Conservation (phyloP, 2,888 invertebrate species). For the Brachypalpus laphriformis region DNA sequence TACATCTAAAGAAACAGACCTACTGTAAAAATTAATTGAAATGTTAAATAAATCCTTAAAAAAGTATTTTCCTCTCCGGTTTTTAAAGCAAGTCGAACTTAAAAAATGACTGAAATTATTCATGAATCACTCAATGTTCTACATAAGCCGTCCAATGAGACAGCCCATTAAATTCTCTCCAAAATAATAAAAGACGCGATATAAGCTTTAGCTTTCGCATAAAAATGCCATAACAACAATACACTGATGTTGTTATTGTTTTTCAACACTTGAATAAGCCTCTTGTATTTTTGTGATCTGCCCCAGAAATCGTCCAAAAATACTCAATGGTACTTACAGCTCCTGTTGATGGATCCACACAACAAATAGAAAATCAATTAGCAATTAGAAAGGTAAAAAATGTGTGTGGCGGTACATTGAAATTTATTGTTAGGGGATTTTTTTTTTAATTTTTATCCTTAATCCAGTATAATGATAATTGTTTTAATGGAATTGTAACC, state of each 20-base stretch:
- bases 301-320: not conserved
- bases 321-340: not conserved
- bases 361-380: constrained; percentile 20
- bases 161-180: not conserved
- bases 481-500: constrained; percentile 47
- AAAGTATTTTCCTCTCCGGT: no score
- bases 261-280: not conserved
- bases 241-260: not conserved
- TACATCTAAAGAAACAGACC: no score
- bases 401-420: not conserved
- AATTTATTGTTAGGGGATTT: not conserved
- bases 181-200: not conserved
- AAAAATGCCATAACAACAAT: not conserved
- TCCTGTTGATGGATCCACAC: not conserved
- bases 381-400: not conserved
- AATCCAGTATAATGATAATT: constrained; percentile 9
- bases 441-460: not conserved
- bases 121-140: not conserved
- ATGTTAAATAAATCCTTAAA: no score
- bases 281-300: not conserved
- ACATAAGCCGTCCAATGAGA: not conserved
- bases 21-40: no score
- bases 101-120: not conserved
- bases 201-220: not conserved
- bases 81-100: no score